A percentile compares a stretch with the other conserved stretches of the same genome.
These are phyloP conservation scores for Pempheris klunzingeri DNA, from an alignment of 2,797 vertebrate species.

Conservation along the genomic window DNA sequence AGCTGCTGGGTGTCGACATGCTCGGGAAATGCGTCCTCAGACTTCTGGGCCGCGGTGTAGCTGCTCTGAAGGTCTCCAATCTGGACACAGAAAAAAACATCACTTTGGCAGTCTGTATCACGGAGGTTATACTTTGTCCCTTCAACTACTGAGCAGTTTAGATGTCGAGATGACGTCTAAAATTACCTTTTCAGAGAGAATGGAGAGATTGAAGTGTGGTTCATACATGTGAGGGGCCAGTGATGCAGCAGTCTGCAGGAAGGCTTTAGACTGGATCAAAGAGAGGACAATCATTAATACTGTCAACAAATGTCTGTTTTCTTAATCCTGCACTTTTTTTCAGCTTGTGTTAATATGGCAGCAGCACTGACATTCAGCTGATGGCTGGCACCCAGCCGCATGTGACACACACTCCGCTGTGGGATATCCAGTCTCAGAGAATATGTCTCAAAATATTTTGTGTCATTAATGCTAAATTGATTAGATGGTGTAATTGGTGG, in stretches of 20 bases:
- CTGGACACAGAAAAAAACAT: conserved; percentile 79
- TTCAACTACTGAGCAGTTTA: neutral
- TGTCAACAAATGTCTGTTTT: neutral
- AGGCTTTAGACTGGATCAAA: conserved; percentile 90
- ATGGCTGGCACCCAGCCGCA: neutral
- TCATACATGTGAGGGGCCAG: conserved; percentile 96
- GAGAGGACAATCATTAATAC: conserved; percentile 11
- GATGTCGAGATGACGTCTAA: neutral
- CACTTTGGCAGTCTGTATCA: neutral
- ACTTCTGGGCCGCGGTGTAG: conserved; percentile 91
- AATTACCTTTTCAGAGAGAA: conserved; percentile 94
- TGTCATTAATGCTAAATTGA: conserved; percentile 6
- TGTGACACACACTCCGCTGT: neutral
- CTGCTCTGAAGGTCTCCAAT: conserved; percentile 97
- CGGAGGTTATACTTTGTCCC: neutral
- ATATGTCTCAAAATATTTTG: neutral
- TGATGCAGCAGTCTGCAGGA: conserved; percentile 93
- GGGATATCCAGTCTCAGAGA: conserved; percentile 2
- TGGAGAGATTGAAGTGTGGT: conserved; percentile 94
- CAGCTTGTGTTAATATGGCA: neutral
- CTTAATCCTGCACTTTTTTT: neutral
- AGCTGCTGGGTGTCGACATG: conserved; percentile 95
- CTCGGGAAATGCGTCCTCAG: conserved; percentile 93
- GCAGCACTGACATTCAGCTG: neutral
- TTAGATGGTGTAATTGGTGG: neutral